phyloP scores from a whole-genome alignment of 2,113 vertebrate genomes.

The Eptesicus fuscus region DNA sequence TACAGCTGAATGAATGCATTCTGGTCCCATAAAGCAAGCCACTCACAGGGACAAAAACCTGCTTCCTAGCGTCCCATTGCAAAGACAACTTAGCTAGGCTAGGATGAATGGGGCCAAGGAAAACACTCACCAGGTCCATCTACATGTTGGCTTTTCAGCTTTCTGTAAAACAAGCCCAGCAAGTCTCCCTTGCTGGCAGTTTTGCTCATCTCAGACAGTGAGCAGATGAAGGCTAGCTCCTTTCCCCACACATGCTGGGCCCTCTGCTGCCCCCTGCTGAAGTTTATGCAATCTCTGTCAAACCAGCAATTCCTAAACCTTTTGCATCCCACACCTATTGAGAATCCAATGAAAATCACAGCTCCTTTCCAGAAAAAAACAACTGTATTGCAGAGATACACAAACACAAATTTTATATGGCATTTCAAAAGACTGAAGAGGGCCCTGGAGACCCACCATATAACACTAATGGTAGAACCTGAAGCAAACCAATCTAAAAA shows the following conservation, averaged over 20 bases:
- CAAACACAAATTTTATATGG: neutral
- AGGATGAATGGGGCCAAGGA: neutral
- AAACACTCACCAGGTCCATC: neutral
- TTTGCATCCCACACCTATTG: neutral
- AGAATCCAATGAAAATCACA: neutral
- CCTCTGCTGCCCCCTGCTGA: neutral
- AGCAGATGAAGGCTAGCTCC: neutral
- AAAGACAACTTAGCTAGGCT: neutral
- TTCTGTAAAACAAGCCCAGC: neutral
- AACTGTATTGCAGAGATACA: neutral
- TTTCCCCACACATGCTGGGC: neutral
- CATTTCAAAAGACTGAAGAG: neutral
- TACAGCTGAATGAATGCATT: neutral
- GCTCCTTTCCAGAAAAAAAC: neutral
- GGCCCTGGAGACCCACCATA: neutral
- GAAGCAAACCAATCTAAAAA: constrained; percentile 8
- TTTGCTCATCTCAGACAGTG: neutral
- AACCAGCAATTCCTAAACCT: neutral
- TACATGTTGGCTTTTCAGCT: neutral
- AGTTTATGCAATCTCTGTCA: neutral
- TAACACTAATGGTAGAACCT: neutral
- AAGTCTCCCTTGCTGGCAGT: neutral
- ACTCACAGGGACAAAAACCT: neutral
- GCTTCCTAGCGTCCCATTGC: neutral
- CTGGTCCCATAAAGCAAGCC: neutral